A percentile compares a stretch with the other conserved stretches of the same genome.
Conservation (phyloP, 2,797 vertebrate species). For the Nyctibius grandis region DNA sequence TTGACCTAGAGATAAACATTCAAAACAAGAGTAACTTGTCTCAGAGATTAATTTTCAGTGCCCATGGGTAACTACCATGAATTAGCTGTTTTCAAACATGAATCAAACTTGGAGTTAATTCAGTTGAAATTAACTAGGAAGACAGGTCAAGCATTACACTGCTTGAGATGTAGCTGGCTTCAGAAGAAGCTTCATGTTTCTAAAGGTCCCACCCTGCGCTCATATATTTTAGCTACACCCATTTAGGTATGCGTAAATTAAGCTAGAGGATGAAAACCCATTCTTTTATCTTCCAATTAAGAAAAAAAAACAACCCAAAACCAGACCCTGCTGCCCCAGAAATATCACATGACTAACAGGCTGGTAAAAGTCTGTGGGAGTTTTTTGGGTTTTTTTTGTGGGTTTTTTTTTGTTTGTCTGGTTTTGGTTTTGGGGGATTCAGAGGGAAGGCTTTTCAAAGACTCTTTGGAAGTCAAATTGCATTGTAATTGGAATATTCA, state of each 20-base stretch:
- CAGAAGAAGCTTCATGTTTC: background rate
- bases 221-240: background rate
- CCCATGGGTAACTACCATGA: background rate
- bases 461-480: background rate
- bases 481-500: background rate
- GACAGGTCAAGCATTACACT: background rate
- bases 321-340: background rate
- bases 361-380: background rate
- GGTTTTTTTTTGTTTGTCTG: background rate
- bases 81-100: background rate
- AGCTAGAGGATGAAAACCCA: background rate
- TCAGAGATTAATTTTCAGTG: background rate
- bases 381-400: background rate
- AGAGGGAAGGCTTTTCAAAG: background rate
- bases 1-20: conserved; percentile 81
- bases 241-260: background rate
- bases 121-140: background rate
- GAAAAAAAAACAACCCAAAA: background rate
- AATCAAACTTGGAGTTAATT: background rate
- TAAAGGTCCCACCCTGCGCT: background rate
- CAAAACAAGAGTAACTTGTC: conserved; percentile 13
- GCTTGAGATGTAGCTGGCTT: background rate
- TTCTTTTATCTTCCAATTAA: background rate
- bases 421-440: background rate
- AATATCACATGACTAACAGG: background rate